Evolutionary conservation across 2,113 vertebrate species (phyloP), one percentile per base, ranked within the genome.

Genomic region (Bujurquina vittata): DNA sequence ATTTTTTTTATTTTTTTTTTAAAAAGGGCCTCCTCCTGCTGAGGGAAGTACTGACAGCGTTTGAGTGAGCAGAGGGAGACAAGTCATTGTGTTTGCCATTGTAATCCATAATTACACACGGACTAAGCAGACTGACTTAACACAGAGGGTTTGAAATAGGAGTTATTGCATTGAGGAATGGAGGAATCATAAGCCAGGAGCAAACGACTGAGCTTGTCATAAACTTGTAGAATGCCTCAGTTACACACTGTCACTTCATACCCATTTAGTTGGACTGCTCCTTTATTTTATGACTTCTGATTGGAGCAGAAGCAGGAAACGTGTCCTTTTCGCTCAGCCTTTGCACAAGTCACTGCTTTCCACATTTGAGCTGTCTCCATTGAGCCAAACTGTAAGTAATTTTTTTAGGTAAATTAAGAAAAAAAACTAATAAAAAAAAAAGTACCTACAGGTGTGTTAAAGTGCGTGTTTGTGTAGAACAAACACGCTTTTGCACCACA

Each of bases 291-390:
- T 79, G 40, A 85, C 76, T 79, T 80, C 2, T 75, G 63, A 77
- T 61, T 82, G 63, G 56, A 22, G 59, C 72, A 54, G 57, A 83
- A 76, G 63, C 17, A 52, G 77, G 67, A 43, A 87, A 49, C 9
- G 12, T 63, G 26, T 78, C 63, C 67, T 63, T 75, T 86, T 93
- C 85, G 55, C 77, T 91, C 80, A 67, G 93, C 94, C 93, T 96
- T 96, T 96, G 95, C 96, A 97, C 96, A 97, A 93, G 93, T 95
- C 95, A 95, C 94, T 92, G 94, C 95, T 94, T 95, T 95, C 94
- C 92, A 93, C 91, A 88, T 95, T 95, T 93, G 95, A 95, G 95
- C 94, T 95, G 95, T 96, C 94, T 78, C 83, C 83, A 62, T 96
- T 92, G 94, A 97, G 95, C 84, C 94, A 84, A 87, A 95, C 88